Conservation (phyloP, 2,113 vertebrate genomes). For the Gallinago paraguaiae region DNA sequence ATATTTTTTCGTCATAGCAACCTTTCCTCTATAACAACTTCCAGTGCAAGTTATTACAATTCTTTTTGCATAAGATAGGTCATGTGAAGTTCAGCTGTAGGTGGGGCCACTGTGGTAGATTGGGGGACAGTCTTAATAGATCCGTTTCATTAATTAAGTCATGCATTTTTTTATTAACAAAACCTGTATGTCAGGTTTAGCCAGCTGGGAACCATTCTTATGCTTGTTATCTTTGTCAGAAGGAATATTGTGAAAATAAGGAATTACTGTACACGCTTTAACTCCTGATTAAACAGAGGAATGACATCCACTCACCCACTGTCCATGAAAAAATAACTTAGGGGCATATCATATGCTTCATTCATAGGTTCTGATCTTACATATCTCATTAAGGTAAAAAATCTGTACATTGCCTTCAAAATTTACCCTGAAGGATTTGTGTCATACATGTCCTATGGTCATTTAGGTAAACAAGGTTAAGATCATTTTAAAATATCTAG, state of each 20-base stretch:
- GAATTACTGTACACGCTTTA: conserved; percentile 77
- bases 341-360: conserved; percentile 68
- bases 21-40: conserved; percentile 72
- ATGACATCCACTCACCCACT: conserved; percentile 49
- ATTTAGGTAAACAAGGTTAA: conserved; percentile 39
- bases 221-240: conserved; percentile 83
- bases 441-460: neutral
- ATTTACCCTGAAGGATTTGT: conserved; percentile 45
- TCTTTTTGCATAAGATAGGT: conserved; percentile 81
- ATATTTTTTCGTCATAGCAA: conserved; percentile 64
- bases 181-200: conserved; percentile 83
- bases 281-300: conserved; percentile 80
- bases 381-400: conserved; percentile 50
- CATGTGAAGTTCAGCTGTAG: conserved; percentile 79
- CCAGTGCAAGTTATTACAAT: conserved; percentile 80
- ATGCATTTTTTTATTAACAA: conserved; percentile 81
- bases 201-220: conserved; percentile 76
- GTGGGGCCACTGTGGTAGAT: conserved; percentile 76
- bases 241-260: conserved; percentile 82
- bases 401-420: neutral
- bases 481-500: neutral
- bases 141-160: conserved; percentile 84
- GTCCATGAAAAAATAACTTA: conserved; percentile 73
- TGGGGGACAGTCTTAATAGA: conserved; percentile 81
- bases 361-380: conserved; percentile 42